Percentiles rank a stretch among this genome's conserved stretches.
Conservation (phyloP, 2,113 vertebrate genomes). For the Tetrao urogallus region DNA sequence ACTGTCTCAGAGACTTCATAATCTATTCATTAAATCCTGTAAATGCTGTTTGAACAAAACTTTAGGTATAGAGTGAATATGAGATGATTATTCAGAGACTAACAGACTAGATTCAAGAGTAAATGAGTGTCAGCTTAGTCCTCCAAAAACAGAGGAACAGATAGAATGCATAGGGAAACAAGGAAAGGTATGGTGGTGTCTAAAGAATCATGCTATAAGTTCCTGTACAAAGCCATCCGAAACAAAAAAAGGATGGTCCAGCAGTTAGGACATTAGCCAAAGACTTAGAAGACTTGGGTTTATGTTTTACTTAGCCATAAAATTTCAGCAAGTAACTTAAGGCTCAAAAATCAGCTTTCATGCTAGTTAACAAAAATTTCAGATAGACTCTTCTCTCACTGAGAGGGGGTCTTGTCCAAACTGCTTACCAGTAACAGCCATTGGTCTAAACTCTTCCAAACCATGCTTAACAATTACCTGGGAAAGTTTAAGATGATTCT, state of each 20-base stretch:
- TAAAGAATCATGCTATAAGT: not conserved
- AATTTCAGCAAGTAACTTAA: not conserved
- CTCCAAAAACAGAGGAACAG: not conserved
- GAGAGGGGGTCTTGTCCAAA: not conserved
- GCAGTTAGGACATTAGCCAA: not conserved
- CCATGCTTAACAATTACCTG: not conserved
- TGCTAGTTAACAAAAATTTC: not conserved
- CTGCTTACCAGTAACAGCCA: not conserved
- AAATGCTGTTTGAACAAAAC: not conserved
- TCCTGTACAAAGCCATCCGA: not conserved
- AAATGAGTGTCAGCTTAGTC: not conserved
- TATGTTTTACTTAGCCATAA: not conserved
- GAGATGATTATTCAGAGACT: not conserved
- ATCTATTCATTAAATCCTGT: not conserved
- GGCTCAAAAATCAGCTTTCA: not conserved
- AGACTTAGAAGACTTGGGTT: not conserved
- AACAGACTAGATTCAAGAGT: not conserved
- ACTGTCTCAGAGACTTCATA: not conserved
- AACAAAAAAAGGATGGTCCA: not conserved
- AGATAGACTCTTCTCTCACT: not conserved
- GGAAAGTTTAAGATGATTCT: not conserved
- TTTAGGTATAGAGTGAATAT: fast-evolving
- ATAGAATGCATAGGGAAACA: not conserved
- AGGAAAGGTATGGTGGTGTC: not conserved
- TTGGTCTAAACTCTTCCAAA: not conserved